Conservation (phyloP, 2,113 vertebrate genomes). For the Hiodon tergisus region DNA sequence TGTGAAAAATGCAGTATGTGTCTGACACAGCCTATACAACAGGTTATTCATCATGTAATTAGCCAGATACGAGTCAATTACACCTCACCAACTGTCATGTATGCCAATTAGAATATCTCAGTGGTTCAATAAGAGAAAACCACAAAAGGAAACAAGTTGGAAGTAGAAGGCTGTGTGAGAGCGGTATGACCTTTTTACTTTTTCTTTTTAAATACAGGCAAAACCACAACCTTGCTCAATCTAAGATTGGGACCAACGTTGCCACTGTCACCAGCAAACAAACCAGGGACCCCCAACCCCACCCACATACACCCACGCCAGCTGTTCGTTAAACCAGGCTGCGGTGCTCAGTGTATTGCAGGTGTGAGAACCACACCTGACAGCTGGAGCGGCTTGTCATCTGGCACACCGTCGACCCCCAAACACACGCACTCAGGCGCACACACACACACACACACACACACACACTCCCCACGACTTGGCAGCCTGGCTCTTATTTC, state of each 20-base stretch:
- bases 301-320: not conserved
- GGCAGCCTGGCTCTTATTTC: not conserved
- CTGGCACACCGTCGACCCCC: not conserved
- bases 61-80: constrained; percentile 43
- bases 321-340: constrained; percentile 46
- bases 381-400: not conserved
- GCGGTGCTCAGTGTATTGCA: constrained; percentile 72
- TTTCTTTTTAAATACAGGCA: too few relatives aligned
- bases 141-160: not conserved
- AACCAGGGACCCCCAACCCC: too few relatives aligned
- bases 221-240: too few relatives aligned
- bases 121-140: not conserved
- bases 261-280: too few relatives aligned
- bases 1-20: constrained; percentile 25
- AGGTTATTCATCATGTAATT: constrained; percentile 52
- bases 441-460: not conserved
- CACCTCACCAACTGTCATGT: constrained; percentile 51
- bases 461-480: too few relatives aligned
- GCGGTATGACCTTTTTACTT: too few relatives aligned
- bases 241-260: too few relatives aligned
- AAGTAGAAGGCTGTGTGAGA: not conserved
- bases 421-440: too few relatives aligned
- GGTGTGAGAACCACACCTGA: constrained; percentile 65
- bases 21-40: constrained; percentile 45
- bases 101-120: constrained; percentile 13